Conservation (phyloP, 30 jellyfish, hydroid and myxozoan genomes). For the Euphysa ruthae region DNA sequence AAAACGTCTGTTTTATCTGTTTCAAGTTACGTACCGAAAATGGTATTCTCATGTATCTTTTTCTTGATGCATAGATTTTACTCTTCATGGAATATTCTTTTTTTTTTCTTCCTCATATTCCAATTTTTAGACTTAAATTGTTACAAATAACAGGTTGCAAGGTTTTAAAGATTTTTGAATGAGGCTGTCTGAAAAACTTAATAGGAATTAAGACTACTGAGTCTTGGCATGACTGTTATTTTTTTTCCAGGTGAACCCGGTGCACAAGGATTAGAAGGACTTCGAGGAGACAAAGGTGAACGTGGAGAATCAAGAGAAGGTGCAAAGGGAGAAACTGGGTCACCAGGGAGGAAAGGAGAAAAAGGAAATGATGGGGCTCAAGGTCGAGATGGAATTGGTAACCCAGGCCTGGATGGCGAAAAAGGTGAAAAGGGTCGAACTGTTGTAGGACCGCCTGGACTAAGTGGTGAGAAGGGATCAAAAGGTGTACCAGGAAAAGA, state of each 20-base stretch:
- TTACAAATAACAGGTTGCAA: too few relatives aligned
- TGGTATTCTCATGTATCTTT: too few relatives aligned
- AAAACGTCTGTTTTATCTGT: too few relatives aligned
- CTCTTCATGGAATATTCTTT: too few relatives aligned
- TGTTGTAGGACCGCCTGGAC: conserved; percentile 50
- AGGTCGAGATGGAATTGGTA: conserved; percentile 49
- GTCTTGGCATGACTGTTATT: too few relatives aligned
- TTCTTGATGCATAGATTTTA: too few relatives aligned
- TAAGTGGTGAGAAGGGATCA: conserved; percentile 42
- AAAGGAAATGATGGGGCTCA: conserved; percentile 56
- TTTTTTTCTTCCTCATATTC: too few relatives aligned
- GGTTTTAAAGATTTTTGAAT: too few relatives aligned
- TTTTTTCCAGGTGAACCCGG: conserved; percentile 4
- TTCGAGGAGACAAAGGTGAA: conserved; percentile 28
- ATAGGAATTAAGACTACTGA: too few relatives aligned
- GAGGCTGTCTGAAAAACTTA: too few relatives aligned
- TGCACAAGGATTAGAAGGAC: conserved; percentile 2
- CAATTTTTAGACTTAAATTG: too few relatives aligned
- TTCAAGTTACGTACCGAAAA: too few relatives aligned
- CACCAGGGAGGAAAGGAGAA: conserved; percentile 50
- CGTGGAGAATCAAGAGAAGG: conserved; percentile 23
- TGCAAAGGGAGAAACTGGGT: conserved; percentile 56
- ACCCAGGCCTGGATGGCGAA: conserved; percentile 58
- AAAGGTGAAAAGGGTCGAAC: conserved; percentile 47
- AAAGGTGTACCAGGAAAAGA: conserved; percentile 37